Conservation (phyloP, 2,113 vertebrate species). For the Mesoclemmys tuberculata region DNA sequence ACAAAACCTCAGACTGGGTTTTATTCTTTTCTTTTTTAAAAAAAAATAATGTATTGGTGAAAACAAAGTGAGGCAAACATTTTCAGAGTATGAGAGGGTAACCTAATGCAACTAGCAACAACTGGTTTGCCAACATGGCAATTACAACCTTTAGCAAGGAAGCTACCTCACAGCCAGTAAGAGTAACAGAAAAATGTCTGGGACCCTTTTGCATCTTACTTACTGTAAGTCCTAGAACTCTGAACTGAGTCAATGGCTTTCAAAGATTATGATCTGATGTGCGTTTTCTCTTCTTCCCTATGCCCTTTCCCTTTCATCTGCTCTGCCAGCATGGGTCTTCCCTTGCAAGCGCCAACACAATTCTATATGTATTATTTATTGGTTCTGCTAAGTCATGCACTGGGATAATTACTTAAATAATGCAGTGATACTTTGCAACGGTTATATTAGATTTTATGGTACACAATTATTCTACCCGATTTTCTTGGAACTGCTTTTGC, state of each 20-base stretch:
- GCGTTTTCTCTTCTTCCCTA: background rate
- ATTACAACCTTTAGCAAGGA: background rate
- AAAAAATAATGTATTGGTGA: background rate
- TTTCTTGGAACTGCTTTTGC: slow-evolving; percentile 25
- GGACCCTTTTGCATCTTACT: background rate
- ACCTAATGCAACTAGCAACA: background rate
- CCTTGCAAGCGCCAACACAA: slow-evolving; percentile 33
- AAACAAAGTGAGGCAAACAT: background rate
- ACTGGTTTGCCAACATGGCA: background rate
- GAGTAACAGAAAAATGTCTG: fast-evolving
- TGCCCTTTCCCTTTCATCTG: background rate
- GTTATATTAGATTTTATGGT: background rate
- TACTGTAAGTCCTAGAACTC: background rate
- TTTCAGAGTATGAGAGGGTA: too few relatives aligned
- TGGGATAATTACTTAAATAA: slow-evolving; percentile 59
- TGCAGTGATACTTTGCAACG: slow-evolving; percentile 56
- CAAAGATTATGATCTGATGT: background rate
- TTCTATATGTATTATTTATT: slow-evolving; percentile 47
- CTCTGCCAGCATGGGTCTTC: background rate
- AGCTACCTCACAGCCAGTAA: background rate
- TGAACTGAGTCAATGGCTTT: background rate
- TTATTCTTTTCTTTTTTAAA: background rate
- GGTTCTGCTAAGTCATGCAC: slow-evolving; percentile 54
- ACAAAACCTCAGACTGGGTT: background rate
- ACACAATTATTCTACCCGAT: slow-evolving; percentile 54